Conservation (phyloP, 2,113 vertebrate species). For the Pedionomus torquatus region DNA sequence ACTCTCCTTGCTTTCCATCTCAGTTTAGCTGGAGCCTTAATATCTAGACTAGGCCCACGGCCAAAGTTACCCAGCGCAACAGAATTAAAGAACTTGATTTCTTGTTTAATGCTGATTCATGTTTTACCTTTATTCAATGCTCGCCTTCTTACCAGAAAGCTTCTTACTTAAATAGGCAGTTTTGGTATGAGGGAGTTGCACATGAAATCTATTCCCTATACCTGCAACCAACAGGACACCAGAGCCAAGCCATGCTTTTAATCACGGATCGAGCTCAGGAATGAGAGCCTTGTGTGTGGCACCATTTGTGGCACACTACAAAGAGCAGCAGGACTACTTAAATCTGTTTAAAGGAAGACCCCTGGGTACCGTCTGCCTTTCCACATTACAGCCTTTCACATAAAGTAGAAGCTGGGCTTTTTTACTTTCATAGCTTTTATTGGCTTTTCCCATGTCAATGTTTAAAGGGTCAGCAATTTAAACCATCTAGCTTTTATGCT, state of each 20-base stretch:
- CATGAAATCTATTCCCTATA: neutral
- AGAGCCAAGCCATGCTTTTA: neutral
- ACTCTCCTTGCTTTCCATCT: neutral
- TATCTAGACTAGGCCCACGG: neutral
- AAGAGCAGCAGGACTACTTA: rapidly evolving
- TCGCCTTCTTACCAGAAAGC: neutral
- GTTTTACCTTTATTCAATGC: neutral
- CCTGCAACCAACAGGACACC: neutral
- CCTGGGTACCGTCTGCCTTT: neutral
- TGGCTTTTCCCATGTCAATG: neutral
- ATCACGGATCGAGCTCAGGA: neutral
- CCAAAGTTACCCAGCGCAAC: neutral
- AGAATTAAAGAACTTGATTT: neutral
- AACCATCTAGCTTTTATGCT: neutral
- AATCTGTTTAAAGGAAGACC: neutral
- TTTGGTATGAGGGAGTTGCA: neutral
- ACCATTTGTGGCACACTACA: neutral
- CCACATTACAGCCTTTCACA: neutral
- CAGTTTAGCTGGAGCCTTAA: neutral
- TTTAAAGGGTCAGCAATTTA: neutral
- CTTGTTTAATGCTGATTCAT: neutral
- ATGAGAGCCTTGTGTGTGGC: neutral
- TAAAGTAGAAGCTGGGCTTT: neutral
- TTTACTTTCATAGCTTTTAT: neutral
- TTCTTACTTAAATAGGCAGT: neutral